These are phyloP conservation scores for Sweltsa coloradensis DNA, from an alignment of 1,140 invertebrate genomes.

Conservation along the genomic window DNA sequence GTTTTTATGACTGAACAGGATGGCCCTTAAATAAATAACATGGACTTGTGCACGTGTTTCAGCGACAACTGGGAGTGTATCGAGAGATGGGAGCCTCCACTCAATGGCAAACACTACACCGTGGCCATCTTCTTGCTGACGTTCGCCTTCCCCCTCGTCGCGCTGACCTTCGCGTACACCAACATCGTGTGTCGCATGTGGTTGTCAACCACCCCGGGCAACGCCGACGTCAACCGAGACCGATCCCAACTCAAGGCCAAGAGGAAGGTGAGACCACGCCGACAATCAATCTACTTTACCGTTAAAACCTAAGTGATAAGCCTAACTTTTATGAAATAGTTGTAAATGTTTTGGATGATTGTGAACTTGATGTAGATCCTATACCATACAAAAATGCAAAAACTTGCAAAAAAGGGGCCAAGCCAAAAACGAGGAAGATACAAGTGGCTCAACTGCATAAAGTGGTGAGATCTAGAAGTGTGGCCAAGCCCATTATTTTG, in stretches of 20 bases:
- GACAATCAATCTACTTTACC: background rate
- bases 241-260: slow-evolving; percentile 33
- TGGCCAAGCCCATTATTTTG: no score
- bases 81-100: slow-evolving; percentile 24
- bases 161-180: slow-evolving; percentile 35
- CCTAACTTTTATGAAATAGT: no score
- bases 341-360: no score
- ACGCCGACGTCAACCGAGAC: slow-evolving; percentile 34
- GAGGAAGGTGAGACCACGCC: slow-evolving; percentile 30
- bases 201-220: slow-evolving; percentile 35
- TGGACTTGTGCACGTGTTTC: background rate
- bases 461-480: no score
- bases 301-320: background rate
- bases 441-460: no score
- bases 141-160: slow-evolving; percentile 34
- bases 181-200: slow-evolving; percentile 31
- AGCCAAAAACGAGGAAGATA: no score
- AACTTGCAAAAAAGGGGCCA: no score
- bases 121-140: slow-evolving; percentile 35
- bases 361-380: no score
- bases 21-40: no score
- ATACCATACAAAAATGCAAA: no score
- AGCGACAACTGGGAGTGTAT: slow-evolving; percentile 27
- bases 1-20: no score
- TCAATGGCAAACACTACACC: slow-evolving; percentile 29